These are phyloP conservation scores for Stegodyphus mimosarum DNA, from an alignment of 1,140 invertebrate species.

Conservation along the genomic window DNA sequence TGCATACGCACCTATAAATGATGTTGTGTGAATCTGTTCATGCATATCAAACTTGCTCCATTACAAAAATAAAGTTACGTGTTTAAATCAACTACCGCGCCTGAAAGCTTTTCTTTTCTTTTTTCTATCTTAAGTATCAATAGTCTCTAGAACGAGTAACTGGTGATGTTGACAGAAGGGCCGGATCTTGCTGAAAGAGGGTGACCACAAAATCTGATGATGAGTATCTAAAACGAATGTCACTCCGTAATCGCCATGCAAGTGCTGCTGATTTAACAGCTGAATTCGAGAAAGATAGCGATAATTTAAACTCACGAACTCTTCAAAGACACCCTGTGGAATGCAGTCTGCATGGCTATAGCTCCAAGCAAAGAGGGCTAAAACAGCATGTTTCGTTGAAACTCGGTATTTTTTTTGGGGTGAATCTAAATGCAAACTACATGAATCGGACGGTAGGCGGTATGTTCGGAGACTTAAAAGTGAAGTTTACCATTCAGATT, in stretches of 20 bases:
- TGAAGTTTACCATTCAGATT: background rate
- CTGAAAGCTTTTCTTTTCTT: no score
- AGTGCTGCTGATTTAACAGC: background rate
- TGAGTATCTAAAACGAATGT: background rate
- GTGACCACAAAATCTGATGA: background rate
- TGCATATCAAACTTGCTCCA: no score
- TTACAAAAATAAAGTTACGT: no score
- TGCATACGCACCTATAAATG: no score
- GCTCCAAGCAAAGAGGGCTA: background rate
- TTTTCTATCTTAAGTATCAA: background rate
- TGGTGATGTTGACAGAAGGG: background rate
- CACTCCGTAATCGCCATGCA: background rate
- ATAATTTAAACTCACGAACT: background rate
- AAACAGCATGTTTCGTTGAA: background rate
- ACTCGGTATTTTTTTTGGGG: background rate
- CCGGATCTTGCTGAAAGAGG: background rate
- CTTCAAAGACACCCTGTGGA: background rate
- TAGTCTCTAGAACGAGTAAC: background rate
- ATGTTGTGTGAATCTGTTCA: no score
- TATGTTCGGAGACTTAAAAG: background rate
- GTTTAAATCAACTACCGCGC: no score
- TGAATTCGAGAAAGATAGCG: background rate
- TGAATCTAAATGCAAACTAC: conserved; percentile 17
- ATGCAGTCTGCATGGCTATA: background rate
- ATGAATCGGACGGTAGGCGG: background rate